A percentile compares a stretch with the other conserved stretches of the same genome.
These are phyloP conservation scores for Drosophila setifemur DNA, from an alignment of 1,140 invertebrate species.

Conservation along the genomic window DNA sequence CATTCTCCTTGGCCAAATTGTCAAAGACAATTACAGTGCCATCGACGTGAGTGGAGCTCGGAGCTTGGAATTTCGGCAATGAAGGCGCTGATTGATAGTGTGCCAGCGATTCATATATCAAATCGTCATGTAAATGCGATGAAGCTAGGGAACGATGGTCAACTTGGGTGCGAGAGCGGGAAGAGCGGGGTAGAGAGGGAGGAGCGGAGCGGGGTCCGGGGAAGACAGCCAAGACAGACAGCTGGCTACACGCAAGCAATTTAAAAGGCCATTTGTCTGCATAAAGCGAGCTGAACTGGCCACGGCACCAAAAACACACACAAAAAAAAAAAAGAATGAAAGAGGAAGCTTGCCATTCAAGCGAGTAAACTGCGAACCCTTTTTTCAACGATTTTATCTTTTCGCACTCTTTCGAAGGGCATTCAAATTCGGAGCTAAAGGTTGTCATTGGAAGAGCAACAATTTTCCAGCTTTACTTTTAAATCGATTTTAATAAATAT, in stretches of 20 bases:
- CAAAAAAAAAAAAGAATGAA: neutral
- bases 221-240: conserved; percentile 32
- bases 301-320: neutral
- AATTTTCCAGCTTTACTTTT: no score
- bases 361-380: conserved; percentile 7
- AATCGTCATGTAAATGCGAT: conserved; percentile 70
- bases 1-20: neutral
- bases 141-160: neutral
- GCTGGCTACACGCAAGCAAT: conserved; percentile 66
- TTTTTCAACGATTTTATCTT: conserved; percentile 19
- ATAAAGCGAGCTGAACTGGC: conserved; percentile 37
- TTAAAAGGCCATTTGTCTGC: conserved; percentile 72
- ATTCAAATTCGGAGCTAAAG: neutral
- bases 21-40: conserved; percentile 45
- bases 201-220: neutral
- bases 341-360: conserved; percentile 1
- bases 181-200: neutral
- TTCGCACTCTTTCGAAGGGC: neutral
- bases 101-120: conserved; percentile 69
- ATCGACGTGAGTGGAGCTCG: conserved; percentile 19
- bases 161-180: neutral
- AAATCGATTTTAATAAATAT: no score
- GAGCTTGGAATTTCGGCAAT: conserved; percentile 36
- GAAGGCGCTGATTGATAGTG: conserved; percentile 64
- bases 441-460: neutral